A percentile compares a stretch with the other conserved stretches of the same genome.
phyloP scores from a whole-genome alignment of 1,140 invertebrate genomes.

The Bombus sibiricus region DNA sequence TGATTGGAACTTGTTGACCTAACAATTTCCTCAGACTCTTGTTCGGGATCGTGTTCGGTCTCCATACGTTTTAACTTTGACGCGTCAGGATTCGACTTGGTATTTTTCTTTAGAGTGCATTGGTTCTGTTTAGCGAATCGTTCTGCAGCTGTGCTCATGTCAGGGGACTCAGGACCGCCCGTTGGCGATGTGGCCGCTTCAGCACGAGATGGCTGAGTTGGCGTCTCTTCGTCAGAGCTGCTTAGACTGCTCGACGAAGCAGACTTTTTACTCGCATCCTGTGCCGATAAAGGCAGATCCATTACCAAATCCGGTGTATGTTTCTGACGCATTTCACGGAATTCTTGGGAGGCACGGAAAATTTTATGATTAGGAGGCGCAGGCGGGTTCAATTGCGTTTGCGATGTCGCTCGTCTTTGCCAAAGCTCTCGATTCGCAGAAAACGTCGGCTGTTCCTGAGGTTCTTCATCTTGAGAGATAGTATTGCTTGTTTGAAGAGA shows the following conservation, averaged over 20 bases:
- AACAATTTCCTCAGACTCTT: conserved; percentile 70
- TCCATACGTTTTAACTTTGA: conserved; percentile 66
- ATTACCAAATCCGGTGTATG: conserved; percentile 95
- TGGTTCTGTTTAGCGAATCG: conserved; percentile 91
- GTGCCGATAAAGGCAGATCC: conserved; percentile 88
- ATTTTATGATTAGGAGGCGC: conserved; percentile 72
- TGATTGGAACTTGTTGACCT: conserved; percentile 78
- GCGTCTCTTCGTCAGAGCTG: conserved; percentile 78
- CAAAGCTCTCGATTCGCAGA: conserved; percentile 85
- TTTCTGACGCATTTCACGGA: conserved; percentile 84
- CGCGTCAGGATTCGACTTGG: conserved; percentile 77
- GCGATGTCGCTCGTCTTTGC: conserved; percentile 85
- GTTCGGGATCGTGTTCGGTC: conserved; percentile 68
- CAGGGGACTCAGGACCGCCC: conserved; percentile 85
- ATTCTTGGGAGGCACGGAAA: conserved; percentile 77
- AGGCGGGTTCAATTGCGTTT: conserved; percentile 79
- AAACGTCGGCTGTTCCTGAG: conserved; percentile 72
- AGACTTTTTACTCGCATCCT: conserved; percentile 82
- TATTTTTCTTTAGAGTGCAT: conserved; percentile 91
- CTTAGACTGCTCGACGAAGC: conserved; percentile 78
- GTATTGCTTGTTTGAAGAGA: conserved; percentile 36
- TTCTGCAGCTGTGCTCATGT: conserved; percentile 89
- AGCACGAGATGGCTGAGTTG: conserved; percentile 58
- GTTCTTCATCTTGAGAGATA: conserved; percentile 53
- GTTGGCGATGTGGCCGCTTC: conserved; percentile 74